Evolutionary conservation across 2,888 invertebrate genomes (phyloP).

Genomic region (Eutolmus rufibarbis): DNA sequence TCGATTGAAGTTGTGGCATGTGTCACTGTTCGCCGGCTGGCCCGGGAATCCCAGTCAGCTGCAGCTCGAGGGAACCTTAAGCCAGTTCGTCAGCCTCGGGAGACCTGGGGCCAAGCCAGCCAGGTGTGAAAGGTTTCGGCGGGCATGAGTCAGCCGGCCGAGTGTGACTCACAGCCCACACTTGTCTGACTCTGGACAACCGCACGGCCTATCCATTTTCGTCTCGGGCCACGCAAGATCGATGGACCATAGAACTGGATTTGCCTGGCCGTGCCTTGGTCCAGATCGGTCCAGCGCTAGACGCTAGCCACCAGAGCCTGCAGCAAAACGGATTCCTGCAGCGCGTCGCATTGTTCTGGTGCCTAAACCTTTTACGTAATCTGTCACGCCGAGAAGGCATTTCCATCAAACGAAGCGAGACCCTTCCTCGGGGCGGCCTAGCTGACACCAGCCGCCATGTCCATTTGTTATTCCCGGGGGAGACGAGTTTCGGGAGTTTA

Average conservation of each 20-base stretch:
- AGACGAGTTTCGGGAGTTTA: conserved; percentile 8
- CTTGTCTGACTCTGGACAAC: background rate
- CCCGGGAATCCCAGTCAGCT: background rate
- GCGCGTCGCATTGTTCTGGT: conserved; percentile 14
- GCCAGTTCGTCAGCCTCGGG: background rate
- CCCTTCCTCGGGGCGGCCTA: background rate
- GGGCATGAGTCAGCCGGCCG: background rate
- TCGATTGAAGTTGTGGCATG: background rate
- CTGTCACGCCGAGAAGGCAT: conserved; percentile 13
- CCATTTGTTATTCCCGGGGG: conserved; percentile 24
- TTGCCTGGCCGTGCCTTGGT: background rate
- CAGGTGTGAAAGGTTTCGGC: background rate
- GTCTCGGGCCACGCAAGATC: background rate
- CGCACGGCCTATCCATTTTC: background rate
- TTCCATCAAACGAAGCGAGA: conserved; percentile 12
- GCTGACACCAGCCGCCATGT: background rate
- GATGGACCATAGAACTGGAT: background rate
- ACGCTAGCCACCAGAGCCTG: background rate
- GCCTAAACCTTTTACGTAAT: conserved; percentile 21
- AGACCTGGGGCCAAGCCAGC: background rate
- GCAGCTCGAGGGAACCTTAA: background rate
- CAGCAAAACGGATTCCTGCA: background rate
- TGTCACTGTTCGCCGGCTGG: background rate
- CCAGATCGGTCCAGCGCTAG: background rate
- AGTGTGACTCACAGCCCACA: background rate